Evolutionary conservation across 2,888 invertebrate species (phyloP).

Genomic region (Torymus auratus): DNA sequence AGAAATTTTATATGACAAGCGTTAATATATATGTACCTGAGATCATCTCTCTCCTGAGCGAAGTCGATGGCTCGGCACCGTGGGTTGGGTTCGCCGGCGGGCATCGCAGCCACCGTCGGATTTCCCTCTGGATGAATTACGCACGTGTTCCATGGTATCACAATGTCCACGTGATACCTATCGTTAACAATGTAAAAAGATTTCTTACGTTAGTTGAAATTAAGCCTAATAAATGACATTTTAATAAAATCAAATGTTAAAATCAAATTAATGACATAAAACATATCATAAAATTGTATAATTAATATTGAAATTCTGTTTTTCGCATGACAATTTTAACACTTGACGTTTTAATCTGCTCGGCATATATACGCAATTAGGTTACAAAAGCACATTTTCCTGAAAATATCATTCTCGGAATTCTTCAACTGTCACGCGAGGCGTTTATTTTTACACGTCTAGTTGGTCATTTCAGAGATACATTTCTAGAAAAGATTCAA

Average conservation of each 20-base stretch:
- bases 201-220: too few relatives aligned
- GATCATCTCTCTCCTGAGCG: slow-evolving; percentile 68
- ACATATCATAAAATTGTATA: too few relatives aligned
- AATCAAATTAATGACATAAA: too few relatives aligned
- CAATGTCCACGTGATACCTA: slow-evolving; percentile 71
- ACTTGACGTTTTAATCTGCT: too few relatives aligned
- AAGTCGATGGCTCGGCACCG: slow-evolving; percentile 69
- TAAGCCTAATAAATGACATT: too few relatives aligned
- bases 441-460: neutral
- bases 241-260: too few relatives aligned
- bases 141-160: slow-evolving; percentile 71
- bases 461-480: too few relatives aligned
- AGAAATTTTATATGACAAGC: neutral
- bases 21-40: slow-evolving; percentile 62
- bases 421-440: neutral
- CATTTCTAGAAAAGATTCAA: too few relatives aligned
- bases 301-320: too few relatives aligned
- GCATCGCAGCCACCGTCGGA: slow-evolving; percentile 62
- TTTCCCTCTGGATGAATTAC: slow-evolving; percentile 65
- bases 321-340: too few relatives aligned
- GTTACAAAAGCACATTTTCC: neutral
- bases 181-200: neutral
- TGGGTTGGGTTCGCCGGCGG: slow-evolving; percentile 64
- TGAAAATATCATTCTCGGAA: neutral
- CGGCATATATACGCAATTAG: neutral